Conservation (phyloP, 2,113 vertebrate genomes). For the Hemibagrus wyckioides region DNA sequence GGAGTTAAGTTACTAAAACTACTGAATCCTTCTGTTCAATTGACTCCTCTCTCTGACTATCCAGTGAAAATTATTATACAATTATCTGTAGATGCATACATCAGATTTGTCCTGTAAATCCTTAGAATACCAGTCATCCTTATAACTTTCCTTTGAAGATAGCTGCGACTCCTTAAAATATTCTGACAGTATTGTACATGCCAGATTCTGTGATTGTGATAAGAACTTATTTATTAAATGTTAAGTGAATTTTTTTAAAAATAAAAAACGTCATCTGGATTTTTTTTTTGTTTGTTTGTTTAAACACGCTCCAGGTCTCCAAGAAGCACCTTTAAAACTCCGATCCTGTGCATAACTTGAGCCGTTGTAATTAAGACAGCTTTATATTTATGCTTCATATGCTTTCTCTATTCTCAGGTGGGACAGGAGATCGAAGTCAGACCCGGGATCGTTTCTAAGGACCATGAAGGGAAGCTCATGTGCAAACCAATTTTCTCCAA, state of each 20-base stretch:
- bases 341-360: too few relatives aligned
- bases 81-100: neutral
- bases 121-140: too few relatives aligned
- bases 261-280: too few relatives aligned
- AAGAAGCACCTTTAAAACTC: neutral
- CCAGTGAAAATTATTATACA: neutral
- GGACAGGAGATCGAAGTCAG: constrained; percentile 97
- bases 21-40: neutral
- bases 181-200: neutral
- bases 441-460: constrained; percentile 97
- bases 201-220: neutral
- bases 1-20: neutral
- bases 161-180: neutral
- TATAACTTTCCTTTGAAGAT: neutral
- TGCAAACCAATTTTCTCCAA: constrained; percentile 99
- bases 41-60: neutral
- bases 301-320: too few relatives aligned
- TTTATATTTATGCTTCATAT: neutral
- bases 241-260: too few relatives aligned
- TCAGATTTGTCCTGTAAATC: neutral
- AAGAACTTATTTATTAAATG: neutral
- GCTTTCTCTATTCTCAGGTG: constrained; percentile 73
- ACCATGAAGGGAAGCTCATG: constrained; percentile 98
- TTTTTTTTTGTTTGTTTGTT: too few relatives aligned
- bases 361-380: too few relatives aligned